Evolutionary conservation across 1,140 invertebrate species (phyloP).

Genomic region (Philopotamus ludificatus): DNA sequence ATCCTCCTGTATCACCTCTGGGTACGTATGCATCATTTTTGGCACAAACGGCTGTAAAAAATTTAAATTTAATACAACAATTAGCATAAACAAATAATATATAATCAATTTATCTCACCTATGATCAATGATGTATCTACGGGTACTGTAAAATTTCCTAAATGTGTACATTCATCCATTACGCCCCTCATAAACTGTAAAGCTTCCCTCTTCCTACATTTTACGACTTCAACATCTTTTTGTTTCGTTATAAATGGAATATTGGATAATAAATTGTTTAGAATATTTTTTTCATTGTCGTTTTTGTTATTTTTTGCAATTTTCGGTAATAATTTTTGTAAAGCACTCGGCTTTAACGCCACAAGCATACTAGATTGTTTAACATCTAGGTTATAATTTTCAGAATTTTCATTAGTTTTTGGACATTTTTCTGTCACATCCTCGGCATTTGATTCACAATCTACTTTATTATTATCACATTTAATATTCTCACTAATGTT

Average conservation of each 20-base stretch:
- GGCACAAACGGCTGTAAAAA: constrained; percentile 69
- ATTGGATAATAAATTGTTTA: constrained; percentile 44
- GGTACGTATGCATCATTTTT: constrained; percentile 92
- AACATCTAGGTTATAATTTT: not conserved
- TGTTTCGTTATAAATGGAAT: constrained; percentile 50
- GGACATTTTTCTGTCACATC: not conserved
- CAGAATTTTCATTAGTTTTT: no score
- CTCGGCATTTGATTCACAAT: not conserved
- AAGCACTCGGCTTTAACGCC: no score
- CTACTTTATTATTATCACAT: not conserved
- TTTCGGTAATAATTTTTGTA: no score
- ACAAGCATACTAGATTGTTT: no score
- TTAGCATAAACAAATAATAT: constrained; percentile 3
- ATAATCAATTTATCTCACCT: constrained; percentile 46
- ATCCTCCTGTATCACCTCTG: constrained; percentile 72
- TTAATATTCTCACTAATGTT: constrained; percentile 2
- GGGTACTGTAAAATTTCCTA: constrained; percentile 86
- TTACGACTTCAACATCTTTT: constrained; percentile 58
- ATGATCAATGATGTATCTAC: constrained; percentile 85
- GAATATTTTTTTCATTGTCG: constrained; percentile 24
- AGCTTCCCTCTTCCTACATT: constrained; percentile 71
- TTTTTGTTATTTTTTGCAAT: no score
- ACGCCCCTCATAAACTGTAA: constrained; percentile 95
- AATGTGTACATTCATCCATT: constrained; percentile 98
- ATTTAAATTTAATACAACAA: not conserved